phyloP scores from a whole-genome alignment of 2,113 vertebrate species.

The Aptenodytes forsteri region DNA sequence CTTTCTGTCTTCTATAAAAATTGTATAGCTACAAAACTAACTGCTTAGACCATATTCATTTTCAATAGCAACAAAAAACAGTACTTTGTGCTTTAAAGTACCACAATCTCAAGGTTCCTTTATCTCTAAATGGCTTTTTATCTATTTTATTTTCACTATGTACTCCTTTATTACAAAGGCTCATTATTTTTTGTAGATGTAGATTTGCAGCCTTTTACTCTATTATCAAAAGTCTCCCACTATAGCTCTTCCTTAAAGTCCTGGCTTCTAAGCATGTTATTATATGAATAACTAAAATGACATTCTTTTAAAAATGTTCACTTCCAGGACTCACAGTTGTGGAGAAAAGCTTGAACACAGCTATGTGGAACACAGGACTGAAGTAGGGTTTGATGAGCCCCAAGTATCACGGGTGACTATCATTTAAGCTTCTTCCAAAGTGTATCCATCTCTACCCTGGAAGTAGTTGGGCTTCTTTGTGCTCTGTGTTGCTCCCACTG shows the following conservation, averaged over 20 bases:
- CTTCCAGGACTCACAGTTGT: neutral
- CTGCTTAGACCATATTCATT: neutral
- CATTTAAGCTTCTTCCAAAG: neutral
- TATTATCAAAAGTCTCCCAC: neutral
- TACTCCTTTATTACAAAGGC: neutral
- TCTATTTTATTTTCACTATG: neutral
- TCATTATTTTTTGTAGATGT: neutral
- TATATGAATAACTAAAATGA: neutral
- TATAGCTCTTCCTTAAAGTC: neutral
- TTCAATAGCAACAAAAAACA: neutral
- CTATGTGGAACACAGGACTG: fast-evolving
- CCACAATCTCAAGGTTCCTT: neutral
- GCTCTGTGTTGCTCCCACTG: neutral
- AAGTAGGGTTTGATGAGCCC: neutral
- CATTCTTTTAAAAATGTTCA: neutral
- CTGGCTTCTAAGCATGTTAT: neutral
- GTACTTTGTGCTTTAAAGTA: neutral
- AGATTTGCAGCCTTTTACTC: neutral
- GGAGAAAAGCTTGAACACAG: neutral
- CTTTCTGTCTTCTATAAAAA: neutral
- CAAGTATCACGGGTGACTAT: neutral
- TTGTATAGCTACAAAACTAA: neutral
- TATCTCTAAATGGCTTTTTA: neutral
- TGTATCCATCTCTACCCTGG: neutral
- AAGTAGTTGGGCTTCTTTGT: neutral